Evolutionary conservation across 2,888 invertebrate genomes (phyloP).

Genomic region (Mechanitis messenoides): DNA sequence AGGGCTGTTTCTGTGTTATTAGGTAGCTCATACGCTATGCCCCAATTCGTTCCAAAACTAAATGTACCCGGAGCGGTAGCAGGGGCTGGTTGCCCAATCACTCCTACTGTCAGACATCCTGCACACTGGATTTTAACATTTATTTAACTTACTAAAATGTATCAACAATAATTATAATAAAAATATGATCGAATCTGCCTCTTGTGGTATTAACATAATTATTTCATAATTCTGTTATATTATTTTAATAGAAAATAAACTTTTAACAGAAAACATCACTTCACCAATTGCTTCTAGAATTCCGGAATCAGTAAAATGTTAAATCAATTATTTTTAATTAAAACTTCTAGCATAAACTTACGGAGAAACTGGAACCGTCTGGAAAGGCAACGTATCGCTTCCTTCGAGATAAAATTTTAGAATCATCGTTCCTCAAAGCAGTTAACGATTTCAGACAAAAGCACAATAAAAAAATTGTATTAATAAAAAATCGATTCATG

Average conservation of each 20-base stretch:
- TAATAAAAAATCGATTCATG: background rate
- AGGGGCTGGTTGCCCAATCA: constrained; percentile 74
- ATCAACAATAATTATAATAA: too few species aligned
- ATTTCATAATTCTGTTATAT: too few species aligned
- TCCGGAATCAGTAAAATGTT: too few species aligned
- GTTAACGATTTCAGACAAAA: constrained; percentile 14
- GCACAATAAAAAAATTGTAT: constrained; percentile 18
- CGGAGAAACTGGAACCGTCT: constrained; percentile 82
- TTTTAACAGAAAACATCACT: too few species aligned
- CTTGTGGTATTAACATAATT: too few species aligned
- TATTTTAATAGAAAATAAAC: too few species aligned
- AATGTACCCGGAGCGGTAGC: constrained; percentile 70
- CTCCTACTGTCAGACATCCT: constrained; percentile 78
- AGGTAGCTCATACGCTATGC: constrained; percentile 80
- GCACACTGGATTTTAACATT: constrained; percentile 53
- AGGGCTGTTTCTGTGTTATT: constrained; percentile 69
- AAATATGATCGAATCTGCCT: too few species aligned
- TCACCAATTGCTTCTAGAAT: too few species aligned
- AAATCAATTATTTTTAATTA: constrained; percentile 23
- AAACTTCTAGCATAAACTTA: constrained; percentile 55
- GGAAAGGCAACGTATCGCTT: constrained; percentile 82
- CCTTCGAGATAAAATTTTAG: constrained; percentile 70
- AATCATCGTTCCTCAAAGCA: constrained; percentile 37
- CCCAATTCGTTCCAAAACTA: constrained; percentile 82
- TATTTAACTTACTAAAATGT: too few species aligned